Evolutionary conservation across 2,888 invertebrate species (phyloP).

Genomic region (Chrysolina haemoptera): DNA sequence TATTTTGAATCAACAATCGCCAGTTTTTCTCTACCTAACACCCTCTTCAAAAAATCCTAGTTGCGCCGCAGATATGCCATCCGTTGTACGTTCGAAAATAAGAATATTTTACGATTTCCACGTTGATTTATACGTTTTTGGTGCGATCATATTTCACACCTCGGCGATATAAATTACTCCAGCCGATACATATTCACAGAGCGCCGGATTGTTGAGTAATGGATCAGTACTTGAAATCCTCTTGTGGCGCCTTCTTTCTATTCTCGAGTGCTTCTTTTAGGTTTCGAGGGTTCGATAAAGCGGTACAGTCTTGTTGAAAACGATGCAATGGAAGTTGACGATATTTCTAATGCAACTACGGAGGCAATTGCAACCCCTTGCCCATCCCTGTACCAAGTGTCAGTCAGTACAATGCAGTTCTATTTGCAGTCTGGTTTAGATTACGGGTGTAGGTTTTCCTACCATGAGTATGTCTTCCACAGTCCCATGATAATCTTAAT

Average conservation of each 20-base stretch:
- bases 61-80: not conserved
- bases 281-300: not conserved
- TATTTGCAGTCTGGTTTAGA: too few relatives aligned
- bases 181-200: constrained; percentile 18
- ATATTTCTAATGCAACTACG: too few relatives aligned
- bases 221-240: constrained; percentile 24
- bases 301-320: not conserved
- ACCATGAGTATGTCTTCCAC: too few relatives aligned
- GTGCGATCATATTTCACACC: constrained; percentile 9
- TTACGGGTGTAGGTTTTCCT: too few relatives aligned
- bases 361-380: too few relatives aligned
- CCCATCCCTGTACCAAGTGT: too few relatives aligned
- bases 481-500: too few relatives aligned
- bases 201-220: constrained; percentile 14
- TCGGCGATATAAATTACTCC: not conserved
- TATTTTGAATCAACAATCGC: too few relatives aligned
- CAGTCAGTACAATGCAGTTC: too few relatives aligned
- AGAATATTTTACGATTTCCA: not conserved
- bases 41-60: too few relatives aligned
- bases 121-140: constrained; percentile 10
- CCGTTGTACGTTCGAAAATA: not conserved
- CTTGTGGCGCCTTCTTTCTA: constrained; percentile 10
- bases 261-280: constrained; percentile 15
- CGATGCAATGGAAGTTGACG: not conserved
- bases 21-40: too few relatives aligned